Base-by-base conservation (phyloP, 2,113 vertebrate genomes). In the Strix uralensis region DNA sequence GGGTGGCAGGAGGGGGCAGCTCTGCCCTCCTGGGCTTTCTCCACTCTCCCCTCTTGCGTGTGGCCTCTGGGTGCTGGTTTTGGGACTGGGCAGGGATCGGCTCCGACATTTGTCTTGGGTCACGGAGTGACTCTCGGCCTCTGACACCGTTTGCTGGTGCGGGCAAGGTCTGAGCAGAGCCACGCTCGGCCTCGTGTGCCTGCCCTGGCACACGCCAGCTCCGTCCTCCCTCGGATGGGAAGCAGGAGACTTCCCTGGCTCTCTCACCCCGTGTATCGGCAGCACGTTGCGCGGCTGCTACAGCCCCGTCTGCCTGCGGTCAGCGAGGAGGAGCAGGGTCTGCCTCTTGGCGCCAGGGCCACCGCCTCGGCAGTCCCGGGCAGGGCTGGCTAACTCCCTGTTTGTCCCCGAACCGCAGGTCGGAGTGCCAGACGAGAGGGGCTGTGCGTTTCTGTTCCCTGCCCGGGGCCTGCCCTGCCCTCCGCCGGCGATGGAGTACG, bases 361-460 rank as follows among this genome's bases (percentile, higher is more conserved):
- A 25, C 62, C 51, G 1, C 29, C 65, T 57, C 13, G 7, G 85
- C 11, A 0, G 58, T 22, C 66, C 7, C 32, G 86, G 57, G 5
- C 89, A 63, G 91, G 86, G 67, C 92, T 83, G 92, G 42, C 93
- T 97, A 97, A 97, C 81, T 91, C 86, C 80, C 95, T 94, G 86
- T 97, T 97, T 97, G 96, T 97, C 96, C 96, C 95, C 1, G 96
- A 91, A 96, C 93, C 90, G 55, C 95, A 97, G 96, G 96, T 97
- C 0, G 13, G 73, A 92, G 62, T 49, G 71, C 78, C 96, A 42
- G 92, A 95, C 90, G 27, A 96, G 90, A 97, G 88, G 94, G 96
- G 82, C 96, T 91, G 58, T 90, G 86, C 4, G 36, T 52, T 85
- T 93, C 94, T 91, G 84, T 74, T 94, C 89, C 90, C 89, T 57